Conservation (phyloP, 2,888 invertebrate species). For the Julus scandinavius region DNA sequence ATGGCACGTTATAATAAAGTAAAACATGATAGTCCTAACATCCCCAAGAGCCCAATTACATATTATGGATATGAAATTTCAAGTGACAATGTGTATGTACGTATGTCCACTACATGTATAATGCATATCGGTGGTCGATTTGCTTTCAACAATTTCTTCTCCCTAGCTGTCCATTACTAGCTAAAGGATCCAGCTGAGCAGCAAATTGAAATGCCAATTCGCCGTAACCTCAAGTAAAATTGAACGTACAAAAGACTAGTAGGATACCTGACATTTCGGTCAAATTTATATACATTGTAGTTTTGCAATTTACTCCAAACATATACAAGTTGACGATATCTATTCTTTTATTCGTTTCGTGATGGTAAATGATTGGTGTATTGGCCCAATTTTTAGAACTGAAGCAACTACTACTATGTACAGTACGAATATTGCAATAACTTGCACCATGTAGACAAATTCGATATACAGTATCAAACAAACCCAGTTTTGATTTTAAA, state of each 20-base stretch:
- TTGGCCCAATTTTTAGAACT: too few species aligned
- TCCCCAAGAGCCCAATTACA: background rate
- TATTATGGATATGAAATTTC: background rate
- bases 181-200: background rate
- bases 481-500: background rate
- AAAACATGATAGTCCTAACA: background rate
- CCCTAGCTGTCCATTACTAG: background rate
- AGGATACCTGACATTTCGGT: background rate
- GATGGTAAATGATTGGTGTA: too few species aligned
- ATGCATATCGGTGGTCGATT: background rate
- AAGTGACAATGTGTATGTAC: background rate
- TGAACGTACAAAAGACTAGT: background rate
- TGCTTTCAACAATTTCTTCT: background rate
- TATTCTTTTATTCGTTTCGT: too few species aligned
- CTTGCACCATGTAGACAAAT: background rate
- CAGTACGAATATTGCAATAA: background rate
- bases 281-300: background rate
- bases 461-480: background rate
- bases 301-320: too few species aligned
- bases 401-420: background rate
- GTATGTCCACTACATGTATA: background rate
- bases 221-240: background rate
- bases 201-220: background rate
- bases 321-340: too few species aligned
- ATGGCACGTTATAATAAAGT: background rate